Percentiles rank a stretch among this genome's conserved stretches.
These are phyloP conservation scores for Ginglymostoma cirratum DNA, from an alignment of 2,113 vertebrate genomes.

Conservation along the genomic window DNA sequence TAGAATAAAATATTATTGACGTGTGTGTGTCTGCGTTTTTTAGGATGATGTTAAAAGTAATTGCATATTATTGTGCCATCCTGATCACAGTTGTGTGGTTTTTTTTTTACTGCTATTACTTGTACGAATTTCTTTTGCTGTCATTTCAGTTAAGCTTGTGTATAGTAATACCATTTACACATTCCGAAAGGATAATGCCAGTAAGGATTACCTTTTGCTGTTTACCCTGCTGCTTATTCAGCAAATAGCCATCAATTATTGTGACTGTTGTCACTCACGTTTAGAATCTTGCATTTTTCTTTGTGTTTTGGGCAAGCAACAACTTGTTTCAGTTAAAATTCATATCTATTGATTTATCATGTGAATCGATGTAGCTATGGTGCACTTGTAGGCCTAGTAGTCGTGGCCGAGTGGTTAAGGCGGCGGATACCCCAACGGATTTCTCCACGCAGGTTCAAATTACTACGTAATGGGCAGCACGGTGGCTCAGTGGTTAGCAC, in stretches of 20 bases:
- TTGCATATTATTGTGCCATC: too few relatives aligned
- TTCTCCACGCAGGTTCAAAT: too few relatives aligned
- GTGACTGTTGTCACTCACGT: not conserved
- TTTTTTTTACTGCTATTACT: too few relatives aligned
- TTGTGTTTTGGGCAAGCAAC: not conserved
- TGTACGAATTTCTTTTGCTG: not conserved
- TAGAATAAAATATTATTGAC: not conserved
- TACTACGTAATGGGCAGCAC: too few relatives aligned
- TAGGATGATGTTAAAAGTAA: too few relatives aligned
- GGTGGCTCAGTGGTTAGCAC: too few relatives aligned
- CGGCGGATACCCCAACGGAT: too few relatives aligned
- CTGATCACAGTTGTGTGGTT: too few relatives aligned
- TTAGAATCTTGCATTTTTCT: not conserved
- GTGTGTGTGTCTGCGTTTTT: not conserved
- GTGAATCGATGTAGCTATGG: not conserved
- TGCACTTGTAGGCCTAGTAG: not conserved
- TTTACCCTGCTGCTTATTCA: not conserved
- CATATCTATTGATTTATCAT: not conserved
- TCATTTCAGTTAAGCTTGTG: not conserved
- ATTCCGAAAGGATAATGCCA: not conserved
- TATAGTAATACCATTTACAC: not conserved
- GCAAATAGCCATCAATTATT: not conserved
- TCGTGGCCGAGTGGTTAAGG: too few relatives aligned
- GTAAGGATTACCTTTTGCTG: not conserved
- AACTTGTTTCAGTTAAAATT: conserved; percentile 5